phyloP scores from a whole-genome alignment of 2,113 vertebrate genomes.

The Ctenodactylus gundi region DNA sequence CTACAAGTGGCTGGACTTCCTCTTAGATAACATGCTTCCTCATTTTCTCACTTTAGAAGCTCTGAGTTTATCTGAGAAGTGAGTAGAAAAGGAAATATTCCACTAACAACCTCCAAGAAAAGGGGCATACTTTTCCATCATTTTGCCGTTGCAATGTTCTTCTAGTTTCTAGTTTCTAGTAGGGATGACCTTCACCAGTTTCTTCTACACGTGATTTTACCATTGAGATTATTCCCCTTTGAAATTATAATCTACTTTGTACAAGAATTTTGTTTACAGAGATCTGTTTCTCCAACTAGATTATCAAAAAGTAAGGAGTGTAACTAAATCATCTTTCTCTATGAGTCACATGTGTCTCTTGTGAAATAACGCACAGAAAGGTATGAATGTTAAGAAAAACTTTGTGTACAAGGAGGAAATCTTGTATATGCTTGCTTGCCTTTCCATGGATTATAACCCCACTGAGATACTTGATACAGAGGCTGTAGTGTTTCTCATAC shows the following conservation, averaged over 20 bases:
- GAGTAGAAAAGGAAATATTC: neutral
- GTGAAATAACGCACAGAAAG: neutral
- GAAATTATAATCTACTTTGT: neutral
- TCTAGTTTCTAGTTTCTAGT: slow-evolving; percentile 13
- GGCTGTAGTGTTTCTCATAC: neutral
- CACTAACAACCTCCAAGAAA: neutral
- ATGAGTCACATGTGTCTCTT: neutral
- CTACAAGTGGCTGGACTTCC: neutral
- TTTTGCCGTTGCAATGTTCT: neutral
- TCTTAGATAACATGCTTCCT: neutral
- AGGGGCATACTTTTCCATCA: neutral
- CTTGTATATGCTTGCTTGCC: neutral
- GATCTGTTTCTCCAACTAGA: neutral
- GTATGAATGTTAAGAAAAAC: neutral
- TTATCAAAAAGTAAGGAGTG: neutral
- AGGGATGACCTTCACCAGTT: neutral
- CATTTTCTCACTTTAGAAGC: neutral
- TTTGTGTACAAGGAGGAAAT: neutral
- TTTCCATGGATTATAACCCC: neutral
- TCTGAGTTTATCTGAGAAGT: slow-evolving; percentile 2
- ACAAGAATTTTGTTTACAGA: neutral
- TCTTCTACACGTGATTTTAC: neutral
- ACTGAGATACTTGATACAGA: neutral
- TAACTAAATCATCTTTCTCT: neutral
- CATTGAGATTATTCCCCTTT: neutral